Evolutionary conservation across 1,140 invertebrate species (phyloP).

Genomic region (Rhagoletis zephyria): DNA sequence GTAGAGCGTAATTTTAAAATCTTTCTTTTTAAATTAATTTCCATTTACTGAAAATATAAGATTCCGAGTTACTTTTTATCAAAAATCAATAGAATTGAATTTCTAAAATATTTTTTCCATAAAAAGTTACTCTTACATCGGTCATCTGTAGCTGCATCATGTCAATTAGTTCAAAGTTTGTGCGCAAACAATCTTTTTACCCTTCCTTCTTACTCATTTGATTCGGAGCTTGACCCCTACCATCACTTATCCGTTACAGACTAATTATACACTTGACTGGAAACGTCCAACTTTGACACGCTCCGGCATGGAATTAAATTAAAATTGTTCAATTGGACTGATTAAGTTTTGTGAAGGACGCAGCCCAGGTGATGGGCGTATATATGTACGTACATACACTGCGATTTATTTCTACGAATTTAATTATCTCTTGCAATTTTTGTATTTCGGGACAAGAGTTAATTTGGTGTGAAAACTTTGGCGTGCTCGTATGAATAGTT

Average conservation of each 20-base stretch:
- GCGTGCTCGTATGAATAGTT: no score
- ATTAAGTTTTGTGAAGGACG: no score
- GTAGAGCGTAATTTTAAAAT: not conserved
- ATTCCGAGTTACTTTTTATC: not conserved
- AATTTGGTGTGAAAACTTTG: no score
- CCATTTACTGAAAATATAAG: not conserved
- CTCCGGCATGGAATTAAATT: not conserved
- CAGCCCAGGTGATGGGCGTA: no score
- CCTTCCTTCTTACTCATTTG: not conserved
- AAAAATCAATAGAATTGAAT: constrained; percentile 17
- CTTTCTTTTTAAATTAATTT: not conserved
- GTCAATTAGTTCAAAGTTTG: not conserved
- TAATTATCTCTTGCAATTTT: not conserved
- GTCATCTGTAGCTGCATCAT: not conserved
- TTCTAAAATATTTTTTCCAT: not conserved
- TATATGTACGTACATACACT: not conserved
- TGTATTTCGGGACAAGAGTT: not conserved
- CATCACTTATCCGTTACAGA: not conserved
- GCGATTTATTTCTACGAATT: not conserved
- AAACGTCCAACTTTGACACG: not conserved
- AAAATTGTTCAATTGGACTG: constrained; percentile 2
- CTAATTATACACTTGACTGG: constrained; percentile 22
- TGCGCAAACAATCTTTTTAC: not conserved
- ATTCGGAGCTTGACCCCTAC: not conserved
- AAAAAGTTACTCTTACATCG: not conserved